These are phyloP conservation scores for Megaceryle maxima DNA, from an alignment of 2,113 vertebrate species.

Conservation along the genomic window DNA sequence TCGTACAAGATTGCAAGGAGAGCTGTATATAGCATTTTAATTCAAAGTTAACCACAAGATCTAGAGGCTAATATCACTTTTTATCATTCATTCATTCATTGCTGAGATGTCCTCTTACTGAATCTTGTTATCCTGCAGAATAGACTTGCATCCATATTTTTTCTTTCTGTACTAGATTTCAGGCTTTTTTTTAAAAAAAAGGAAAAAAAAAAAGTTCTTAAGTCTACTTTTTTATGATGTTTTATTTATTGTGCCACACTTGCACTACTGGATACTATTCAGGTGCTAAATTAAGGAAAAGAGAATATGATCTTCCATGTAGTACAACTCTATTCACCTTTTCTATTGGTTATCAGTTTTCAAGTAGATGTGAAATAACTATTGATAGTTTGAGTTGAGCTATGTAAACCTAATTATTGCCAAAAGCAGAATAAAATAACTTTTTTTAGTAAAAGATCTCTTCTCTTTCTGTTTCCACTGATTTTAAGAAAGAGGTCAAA, in stretches of 20 bases:
- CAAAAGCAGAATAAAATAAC: neutral
- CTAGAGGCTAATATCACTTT: neutral
- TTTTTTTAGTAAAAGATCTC: neutral
- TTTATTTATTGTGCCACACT: neutral
- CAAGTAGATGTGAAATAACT: neutral
- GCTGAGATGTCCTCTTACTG: neutral
- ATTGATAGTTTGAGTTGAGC: neutral
- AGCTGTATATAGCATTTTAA: neutral
- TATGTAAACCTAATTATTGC: neutral
- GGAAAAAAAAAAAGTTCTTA: neutral
- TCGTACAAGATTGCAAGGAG: neutral
- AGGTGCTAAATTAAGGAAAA: neutral
- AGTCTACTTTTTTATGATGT: neutral
- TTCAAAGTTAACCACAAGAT: neutral
- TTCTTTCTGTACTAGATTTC: neutral
- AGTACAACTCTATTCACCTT: neutral
- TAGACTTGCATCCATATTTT: neutral
- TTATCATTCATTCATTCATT: neutral
- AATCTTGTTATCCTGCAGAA: neutral
- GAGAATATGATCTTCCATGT: neutral
- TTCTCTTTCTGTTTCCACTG: neutral
- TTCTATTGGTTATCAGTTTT: neutral
- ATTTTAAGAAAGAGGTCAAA: neutral
- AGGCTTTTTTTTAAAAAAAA: neutral
- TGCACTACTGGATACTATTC: neutral